phyloP scores from a whole-genome alignment of 2,888 invertebrate genomes.

The Mechanitis messenoides region DNA sequence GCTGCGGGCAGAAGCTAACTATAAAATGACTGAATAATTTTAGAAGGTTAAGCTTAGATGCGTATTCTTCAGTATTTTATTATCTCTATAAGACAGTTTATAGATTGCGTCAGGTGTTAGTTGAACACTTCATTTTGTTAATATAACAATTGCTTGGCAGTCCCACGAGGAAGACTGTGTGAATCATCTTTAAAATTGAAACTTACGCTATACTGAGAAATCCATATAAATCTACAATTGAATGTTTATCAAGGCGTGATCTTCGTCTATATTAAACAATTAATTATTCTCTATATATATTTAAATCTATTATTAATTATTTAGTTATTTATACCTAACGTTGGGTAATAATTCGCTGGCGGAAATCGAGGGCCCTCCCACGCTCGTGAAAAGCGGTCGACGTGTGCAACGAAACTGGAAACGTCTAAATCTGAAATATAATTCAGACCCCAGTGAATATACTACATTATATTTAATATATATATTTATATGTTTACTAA shows the following conservation, averaged over 20 bases:
- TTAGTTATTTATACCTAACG: conserved; percentile 44
- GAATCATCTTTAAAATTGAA: conserved; percentile 2
- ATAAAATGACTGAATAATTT: too few relatives aligned
- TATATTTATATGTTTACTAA: too few relatives aligned
- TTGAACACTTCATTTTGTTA: neutral
- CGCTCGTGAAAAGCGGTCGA: conserved; percentile 47
- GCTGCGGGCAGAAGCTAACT: too few relatives aligned
- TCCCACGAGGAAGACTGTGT: neutral
- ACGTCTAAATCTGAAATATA: neutral
- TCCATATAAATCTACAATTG: neutral
- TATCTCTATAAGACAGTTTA: neutral
- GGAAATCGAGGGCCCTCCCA: conserved; percentile 60
- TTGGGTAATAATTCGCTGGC: conserved; percentile 54
- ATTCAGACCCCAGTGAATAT: too few relatives aligned
- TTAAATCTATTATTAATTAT: conserved; percentile 10
- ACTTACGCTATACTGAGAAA: conserved; percentile 1
- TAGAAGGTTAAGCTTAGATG: too few relatives aligned
- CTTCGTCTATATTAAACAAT: too few relatives aligned
- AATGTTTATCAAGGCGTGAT: neutral
- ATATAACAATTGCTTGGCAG: conserved; percentile 3
- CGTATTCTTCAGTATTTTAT: too few relatives aligned
- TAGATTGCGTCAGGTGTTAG: neutral
- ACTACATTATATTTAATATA: too few relatives aligned
- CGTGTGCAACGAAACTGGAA: conserved; percentile 29
- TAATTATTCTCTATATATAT: neutral